These are phyloP conservation scores for Leptinotarsa lineolata DNA, from an alignment of 1,140 invertebrate species.

Conservation along the genomic window DNA sequence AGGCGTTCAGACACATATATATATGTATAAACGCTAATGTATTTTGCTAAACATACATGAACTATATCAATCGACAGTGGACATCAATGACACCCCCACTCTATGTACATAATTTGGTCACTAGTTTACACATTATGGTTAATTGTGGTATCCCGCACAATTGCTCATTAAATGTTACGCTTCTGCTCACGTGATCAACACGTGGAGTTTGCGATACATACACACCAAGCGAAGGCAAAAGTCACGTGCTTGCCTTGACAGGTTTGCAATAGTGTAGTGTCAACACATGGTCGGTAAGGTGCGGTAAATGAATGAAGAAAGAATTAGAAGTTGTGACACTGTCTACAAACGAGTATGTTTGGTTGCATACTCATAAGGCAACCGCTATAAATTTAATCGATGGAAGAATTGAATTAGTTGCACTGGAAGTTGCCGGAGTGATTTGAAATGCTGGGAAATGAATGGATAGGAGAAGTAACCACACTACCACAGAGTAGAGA, in stretches of 20 bases:
- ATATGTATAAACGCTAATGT: constrained; percentile 22
- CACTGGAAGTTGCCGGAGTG: not conserved
- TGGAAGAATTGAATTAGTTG: not conserved
- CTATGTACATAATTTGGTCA: constrained; percentile 56
- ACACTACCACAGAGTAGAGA: too few species aligned
- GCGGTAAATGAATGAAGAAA: not conserved
- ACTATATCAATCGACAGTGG: constrained; percentile 52
- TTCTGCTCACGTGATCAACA: constrained; percentile 50
- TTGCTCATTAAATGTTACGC: constrained; percentile 55
- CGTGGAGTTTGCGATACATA: constrained; percentile 41
- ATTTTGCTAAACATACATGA: constrained; percentile 46
- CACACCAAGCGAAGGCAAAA: constrained; percentile 15
- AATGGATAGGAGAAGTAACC: too few species aligned
- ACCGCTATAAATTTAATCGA: not conserved
- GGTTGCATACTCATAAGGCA: constrained; percentile 20
- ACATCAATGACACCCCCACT: constrained; percentile 50
- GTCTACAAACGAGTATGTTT: constrained; percentile 15
- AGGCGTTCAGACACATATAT: constrained; percentile 1
- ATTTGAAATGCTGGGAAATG: too few species aligned
- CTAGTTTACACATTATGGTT: constrained; percentile 57
- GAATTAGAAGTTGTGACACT: not conserved
- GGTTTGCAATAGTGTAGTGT: not conserved
- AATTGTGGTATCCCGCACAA: constrained; percentile 55
- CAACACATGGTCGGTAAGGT: not conserved
- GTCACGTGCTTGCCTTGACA: constrained; percentile 22